Conservation (phyloP, 2,888 invertebrate species). For the Agapetus fuscipes region DNA sequence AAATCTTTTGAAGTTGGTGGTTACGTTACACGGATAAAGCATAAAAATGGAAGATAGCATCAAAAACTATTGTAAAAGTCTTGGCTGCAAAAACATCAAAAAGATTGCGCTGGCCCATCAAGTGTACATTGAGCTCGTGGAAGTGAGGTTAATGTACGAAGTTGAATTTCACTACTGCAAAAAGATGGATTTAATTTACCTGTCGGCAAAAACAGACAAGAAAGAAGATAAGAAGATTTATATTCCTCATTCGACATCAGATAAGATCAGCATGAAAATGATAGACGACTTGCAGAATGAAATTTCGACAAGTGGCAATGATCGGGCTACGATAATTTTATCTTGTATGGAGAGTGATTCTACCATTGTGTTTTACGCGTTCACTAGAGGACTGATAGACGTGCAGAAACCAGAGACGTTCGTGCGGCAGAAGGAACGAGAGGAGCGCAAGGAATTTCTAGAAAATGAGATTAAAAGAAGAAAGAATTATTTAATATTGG, state of each 20-base stretch:
- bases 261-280: conserved; percentile 31
- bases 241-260: conserved; percentile 32
- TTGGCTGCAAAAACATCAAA: no score
- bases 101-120: conserved; percentile 39
- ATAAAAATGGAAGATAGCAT: no score
- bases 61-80: no score
- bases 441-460: conserved; percentile 33
- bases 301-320: conserved; percentile 25
- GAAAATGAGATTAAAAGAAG: conserved; percentile 36
- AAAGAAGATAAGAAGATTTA: conserved; percentile 38
- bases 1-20: no score
- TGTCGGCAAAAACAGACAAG: conserved; percentile 35
- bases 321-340: conserved; percentile 33
- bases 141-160: conserved; percentile 41
- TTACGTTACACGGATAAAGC: no score
- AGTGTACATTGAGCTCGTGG: conserved; percentile 37
- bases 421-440: conserved; percentile 27
- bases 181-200: conserved; percentile 34
- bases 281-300: conserved; percentile 37
- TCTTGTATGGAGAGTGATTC: conserved; percentile 40
- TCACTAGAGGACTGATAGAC: conserved; percentile 34
- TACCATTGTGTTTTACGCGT: conserved; percentile 38
- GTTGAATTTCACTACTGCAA: conserved; percentile 40
- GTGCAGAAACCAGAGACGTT: conserved; percentile 29
- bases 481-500: conserved; percentile 30